Percentiles rank a stretch among this genome's conserved stretches.
These are phyloP conservation scores for Lutjanus erythropterus DNA, from an alignment of 2,113 vertebrate genomes.

Conservation along the genomic window DNA sequence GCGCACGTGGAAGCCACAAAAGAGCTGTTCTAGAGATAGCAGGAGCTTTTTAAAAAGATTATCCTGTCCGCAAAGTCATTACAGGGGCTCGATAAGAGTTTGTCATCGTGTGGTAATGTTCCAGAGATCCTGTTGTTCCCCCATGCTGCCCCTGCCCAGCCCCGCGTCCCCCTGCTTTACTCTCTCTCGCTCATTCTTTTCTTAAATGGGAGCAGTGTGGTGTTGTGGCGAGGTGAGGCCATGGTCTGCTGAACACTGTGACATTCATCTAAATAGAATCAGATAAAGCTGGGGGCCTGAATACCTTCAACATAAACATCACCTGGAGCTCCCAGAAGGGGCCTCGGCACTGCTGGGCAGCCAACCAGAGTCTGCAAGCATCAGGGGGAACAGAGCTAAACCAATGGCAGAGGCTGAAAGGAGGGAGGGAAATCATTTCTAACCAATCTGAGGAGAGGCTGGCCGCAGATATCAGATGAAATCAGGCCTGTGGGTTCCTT, in stretches of 20 bases:
- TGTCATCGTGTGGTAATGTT: conserved; percentile 68
- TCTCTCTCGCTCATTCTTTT: conserved; percentile 51
- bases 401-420: conserved; percentile 31
- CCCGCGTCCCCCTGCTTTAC: background rate
- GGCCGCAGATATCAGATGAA: conserved; percentile 47
- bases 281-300: conserved; percentile 69
- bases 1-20: conserved; percentile 61
- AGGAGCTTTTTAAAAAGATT: conserved; percentile 61
- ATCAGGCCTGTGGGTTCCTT: conserved; percentile 49
- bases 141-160: conserved; percentile 17
- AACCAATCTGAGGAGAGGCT: conserved; percentile 4
- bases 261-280: conserved; percentile 75
- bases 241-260: conserved; percentile 71
- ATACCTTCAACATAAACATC: conserved; percentile 76
- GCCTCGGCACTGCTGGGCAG: background rate
- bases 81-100: conserved; percentile 59
- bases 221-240: conserved; percentile 57
- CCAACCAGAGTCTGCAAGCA: conserved; percentile 42
- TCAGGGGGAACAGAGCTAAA: background rate
- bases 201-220: conserved; percentile 68
- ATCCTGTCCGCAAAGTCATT: conserved; percentile 67
- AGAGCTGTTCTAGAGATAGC: conserved; percentile 54
- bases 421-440: conserved; percentile 2
- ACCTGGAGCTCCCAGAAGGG: conserved; percentile 53
- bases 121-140: conserved; percentile 66